Conservation (phyloP, 2,888 invertebrate species). For the Phrixothrix hirtus region DNA sequence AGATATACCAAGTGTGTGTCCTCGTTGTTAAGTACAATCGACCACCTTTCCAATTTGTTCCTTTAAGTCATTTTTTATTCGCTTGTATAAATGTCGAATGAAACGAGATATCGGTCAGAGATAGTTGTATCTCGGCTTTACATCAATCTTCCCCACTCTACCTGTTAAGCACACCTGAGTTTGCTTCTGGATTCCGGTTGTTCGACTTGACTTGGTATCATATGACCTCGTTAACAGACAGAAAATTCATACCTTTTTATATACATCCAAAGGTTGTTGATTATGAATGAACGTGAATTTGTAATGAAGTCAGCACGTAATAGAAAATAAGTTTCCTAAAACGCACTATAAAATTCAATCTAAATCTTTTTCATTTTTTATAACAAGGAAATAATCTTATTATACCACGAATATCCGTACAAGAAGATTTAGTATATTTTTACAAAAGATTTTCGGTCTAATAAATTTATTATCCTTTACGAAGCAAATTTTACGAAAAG, state of each 20-base stretch:
- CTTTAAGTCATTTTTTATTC: conserved; percentile 32
- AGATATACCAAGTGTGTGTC: conserved; percentile 10
- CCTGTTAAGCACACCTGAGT: conserved; percentile 39
- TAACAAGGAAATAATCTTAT: too few relatives aligned
- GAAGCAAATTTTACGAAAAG: too few relatives aligned
- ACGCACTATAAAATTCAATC: too few relatives aligned
- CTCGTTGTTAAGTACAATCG: conserved; percentile 25
- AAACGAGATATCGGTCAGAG: conserved; percentile 43
- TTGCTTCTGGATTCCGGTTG: conserved; percentile 42
- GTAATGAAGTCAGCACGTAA: conserved; percentile 2
- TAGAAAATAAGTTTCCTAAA: neutral
- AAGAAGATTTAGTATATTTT: too few relatives aligned
- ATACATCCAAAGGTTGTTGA: conserved; percentile 16
- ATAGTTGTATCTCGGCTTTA: conserved; percentile 41
- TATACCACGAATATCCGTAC: too few relatives aligned
- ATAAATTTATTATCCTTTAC: too few relatives aligned
- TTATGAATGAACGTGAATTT: conserved; percentile 12
- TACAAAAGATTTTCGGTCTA: too few relatives aligned
- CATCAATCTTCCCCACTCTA: conserved; percentile 38
- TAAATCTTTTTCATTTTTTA: too few relatives aligned
- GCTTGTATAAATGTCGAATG: conserved; percentile 38
- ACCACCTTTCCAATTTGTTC: conserved; percentile 39
- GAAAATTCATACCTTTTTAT: conserved; percentile 29
- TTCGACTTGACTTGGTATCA: conserved; percentile 34
- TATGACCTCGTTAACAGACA: conserved; percentile 32